phyloP scores from a whole-genome alignment of 2,113 vertebrate species.

The Ceyx margarethae region DNA sequence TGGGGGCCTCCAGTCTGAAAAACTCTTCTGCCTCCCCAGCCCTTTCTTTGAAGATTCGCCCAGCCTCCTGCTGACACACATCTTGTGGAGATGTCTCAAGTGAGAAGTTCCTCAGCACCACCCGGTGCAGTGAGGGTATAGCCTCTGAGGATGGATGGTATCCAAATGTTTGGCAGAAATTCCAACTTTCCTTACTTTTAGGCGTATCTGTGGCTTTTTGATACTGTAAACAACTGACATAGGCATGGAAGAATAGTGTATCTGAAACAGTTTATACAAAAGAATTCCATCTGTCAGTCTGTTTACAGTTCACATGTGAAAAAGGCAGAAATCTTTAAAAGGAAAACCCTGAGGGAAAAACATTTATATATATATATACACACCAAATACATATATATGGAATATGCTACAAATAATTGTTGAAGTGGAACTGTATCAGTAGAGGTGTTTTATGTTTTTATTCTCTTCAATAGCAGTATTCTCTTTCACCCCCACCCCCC shows the following conservation, averaged over 20 bases:
- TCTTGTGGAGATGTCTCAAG: conserved; percentile 35
- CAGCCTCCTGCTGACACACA: conserved; percentile 4
- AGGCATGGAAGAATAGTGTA: conserved; percentile 71
- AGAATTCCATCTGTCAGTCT: conserved; percentile 79
- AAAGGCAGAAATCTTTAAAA: conserved; percentile 74
- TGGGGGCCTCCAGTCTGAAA: background rate
- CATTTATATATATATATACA: background rate
- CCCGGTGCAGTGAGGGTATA: conserved; percentile 37
- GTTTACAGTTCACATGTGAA: conserved; percentile 79
- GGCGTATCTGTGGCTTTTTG: conserved; percentile 75
- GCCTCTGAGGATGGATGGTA: conserved; percentile 62
- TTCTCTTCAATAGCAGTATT: background rate
- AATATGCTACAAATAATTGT: conserved; percentile 56
- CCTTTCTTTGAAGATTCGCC: conserved; percentile 30
- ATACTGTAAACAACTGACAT: conserved; percentile 78
- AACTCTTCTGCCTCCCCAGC: background rate
- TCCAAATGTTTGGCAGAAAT: conserved; percentile 76
- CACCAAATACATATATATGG: background rate
- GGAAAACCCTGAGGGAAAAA: conserved; percentile 44
- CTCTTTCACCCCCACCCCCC: too few relatives aligned
- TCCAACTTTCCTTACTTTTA: conserved; percentile 72
- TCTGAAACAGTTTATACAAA: conserved; percentile 78
- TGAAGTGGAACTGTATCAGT: conserved; percentile 29
- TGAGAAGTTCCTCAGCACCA: conserved; percentile 62
- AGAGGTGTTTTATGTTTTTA: background rate